These are phyloP conservation scores for Stigmatopora nigra DNA, from an alignment of 2,113 vertebrate species.

Conservation along the genomic window DNA sequence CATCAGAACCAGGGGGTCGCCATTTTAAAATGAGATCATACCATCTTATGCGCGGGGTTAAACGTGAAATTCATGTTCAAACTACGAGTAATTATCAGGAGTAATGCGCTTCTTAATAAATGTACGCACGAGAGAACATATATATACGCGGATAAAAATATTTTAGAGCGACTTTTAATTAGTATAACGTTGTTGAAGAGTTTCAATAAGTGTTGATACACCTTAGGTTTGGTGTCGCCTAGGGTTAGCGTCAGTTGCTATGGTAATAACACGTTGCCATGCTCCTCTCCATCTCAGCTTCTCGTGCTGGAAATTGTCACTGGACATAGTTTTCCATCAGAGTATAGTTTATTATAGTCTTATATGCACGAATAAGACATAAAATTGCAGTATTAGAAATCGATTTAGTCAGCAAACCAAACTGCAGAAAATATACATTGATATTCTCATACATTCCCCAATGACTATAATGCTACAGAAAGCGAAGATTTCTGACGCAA, in stretches of 20 bases:
- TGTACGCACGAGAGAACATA: fast-evolving
- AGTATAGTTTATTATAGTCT: too few species aligned
- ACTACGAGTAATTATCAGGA: background rate
- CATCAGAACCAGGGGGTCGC: conserved; percentile 21
- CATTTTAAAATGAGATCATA: conserved; percentile 48
- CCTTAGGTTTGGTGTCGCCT: conserved; percentile 46
- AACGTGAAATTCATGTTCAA: fast-evolving
- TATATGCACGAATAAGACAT: too few species aligned
- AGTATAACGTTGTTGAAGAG: background rate
- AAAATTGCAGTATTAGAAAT: too few species aligned
- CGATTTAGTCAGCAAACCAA: too few species aligned
- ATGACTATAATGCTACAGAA: too few species aligned
- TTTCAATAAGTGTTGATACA: fast-evolving
- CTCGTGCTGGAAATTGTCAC: background rate
- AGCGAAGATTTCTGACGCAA: too few species aligned
- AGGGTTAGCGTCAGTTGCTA: conserved; percentile 50
- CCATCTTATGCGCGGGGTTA: background rate
- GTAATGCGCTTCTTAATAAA: fast-evolving
- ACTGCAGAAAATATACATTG: too few species aligned
- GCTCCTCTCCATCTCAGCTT: background rate
- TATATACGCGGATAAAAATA: fast-evolving
- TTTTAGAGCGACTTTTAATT: fast-evolving
- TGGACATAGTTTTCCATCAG: too few species aligned
- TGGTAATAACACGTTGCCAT: conserved; percentile 39
- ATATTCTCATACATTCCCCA: too few species aligned